These are phyloP conservation scores for Cynaeus angustus DNA, from an alignment of 2,888 invertebrate genomes.

Conservation along the genomic window DNA sequence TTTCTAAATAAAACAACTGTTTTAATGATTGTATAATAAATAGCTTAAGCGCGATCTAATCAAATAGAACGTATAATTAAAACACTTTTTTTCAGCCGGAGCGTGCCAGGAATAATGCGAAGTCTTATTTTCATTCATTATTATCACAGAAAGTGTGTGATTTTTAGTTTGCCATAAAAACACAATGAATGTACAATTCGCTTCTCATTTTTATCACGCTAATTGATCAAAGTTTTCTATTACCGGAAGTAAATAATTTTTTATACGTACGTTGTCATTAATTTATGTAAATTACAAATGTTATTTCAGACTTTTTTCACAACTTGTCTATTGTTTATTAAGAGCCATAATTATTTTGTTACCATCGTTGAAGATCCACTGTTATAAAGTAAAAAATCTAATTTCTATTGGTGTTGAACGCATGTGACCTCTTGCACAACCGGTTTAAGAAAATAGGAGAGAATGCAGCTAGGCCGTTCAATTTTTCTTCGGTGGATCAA, in stretches of 20 bases:
- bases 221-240: slow-evolving; percentile 46
- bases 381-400: neutral
- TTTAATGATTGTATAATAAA: too few species aligned
- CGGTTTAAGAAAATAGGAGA: slow-evolving; percentile 39
- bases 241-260: slow-evolving; percentile 42
- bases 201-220: slow-evolving; percentile 17
- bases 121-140: slow-evolving; percentile 15
- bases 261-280: slow-evolving; percentile 23
- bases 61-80: neutral
- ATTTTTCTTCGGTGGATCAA: slow-evolving; percentile 32
- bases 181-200: slow-evolving; percentile 14
- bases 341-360: too few species aligned
- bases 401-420: slow-evolving; percentile 20
- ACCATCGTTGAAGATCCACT: neutral
- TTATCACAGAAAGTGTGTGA: slow-evolving; percentile 33
- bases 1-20: too few species aligned
- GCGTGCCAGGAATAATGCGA: neutral
- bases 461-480: slow-evolving; percentile 36
- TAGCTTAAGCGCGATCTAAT: too few species aligned
- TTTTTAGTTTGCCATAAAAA: neutral
- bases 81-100: neutral
- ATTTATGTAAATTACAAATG: slow-evolving; percentile 39
- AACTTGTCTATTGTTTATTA: too few species aligned
- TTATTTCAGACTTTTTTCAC: slow-evolving; percentile 3
- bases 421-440: slow-evolving; percentile 36